Evolutionary conservation across 1,140 invertebrate genomes (phyloP).

Genomic region (Lordiphosa clarofinis): DNA sequence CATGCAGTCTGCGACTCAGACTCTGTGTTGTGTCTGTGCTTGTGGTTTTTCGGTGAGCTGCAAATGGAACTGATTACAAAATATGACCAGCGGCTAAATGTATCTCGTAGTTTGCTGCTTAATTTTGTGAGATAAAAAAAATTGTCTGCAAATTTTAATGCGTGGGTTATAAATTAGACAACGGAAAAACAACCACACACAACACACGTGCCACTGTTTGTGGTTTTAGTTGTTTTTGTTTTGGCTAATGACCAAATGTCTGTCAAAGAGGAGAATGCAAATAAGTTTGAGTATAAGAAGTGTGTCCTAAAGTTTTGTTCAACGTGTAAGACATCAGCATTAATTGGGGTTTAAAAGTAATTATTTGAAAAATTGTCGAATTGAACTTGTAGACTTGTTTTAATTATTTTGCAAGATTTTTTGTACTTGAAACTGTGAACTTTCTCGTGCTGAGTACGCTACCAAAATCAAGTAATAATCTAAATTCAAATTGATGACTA

Average conservation of each 20-base stretch:
- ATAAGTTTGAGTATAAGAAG: background rate
- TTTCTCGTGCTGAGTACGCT: too few species aligned
- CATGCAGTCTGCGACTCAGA: slow-evolving; percentile 44
- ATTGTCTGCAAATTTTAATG: slow-evolving; percentile 40
- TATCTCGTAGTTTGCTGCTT: slow-evolving; percentile 72
- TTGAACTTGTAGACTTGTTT: too few species aligned
- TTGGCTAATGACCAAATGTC: slow-evolving; percentile 15
- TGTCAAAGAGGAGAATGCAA: slow-evolving; percentile 13
- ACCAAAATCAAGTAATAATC: too few species aligned
- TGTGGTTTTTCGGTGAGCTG: slow-evolving; percentile 45
- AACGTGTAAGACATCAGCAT: too few species aligned
- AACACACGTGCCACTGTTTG: slow-evolving; percentile 65
- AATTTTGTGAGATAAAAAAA: slow-evolving; percentile 60
- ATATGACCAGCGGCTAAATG: slow-evolving; percentile 76
- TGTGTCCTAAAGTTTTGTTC: too few species aligned
- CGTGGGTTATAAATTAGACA: slow-evolving; percentile 63
- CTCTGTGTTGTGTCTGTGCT: slow-evolving; percentile 14
- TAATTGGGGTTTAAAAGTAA: too few species aligned
- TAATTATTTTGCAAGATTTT: too few species aligned
- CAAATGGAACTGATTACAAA: slow-evolving; percentile 78
- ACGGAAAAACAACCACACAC: slow-evolving; percentile 6
- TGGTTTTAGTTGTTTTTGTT: slow-evolving; percentile 13
- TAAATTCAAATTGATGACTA: too few species aligned
- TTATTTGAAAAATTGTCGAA: too few species aligned
- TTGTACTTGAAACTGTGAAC: too few species aligned